Base-by-base conservation (phyloP, 1,140 invertebrate genomes). In the Pomphorhynchus laevis region DNA sequence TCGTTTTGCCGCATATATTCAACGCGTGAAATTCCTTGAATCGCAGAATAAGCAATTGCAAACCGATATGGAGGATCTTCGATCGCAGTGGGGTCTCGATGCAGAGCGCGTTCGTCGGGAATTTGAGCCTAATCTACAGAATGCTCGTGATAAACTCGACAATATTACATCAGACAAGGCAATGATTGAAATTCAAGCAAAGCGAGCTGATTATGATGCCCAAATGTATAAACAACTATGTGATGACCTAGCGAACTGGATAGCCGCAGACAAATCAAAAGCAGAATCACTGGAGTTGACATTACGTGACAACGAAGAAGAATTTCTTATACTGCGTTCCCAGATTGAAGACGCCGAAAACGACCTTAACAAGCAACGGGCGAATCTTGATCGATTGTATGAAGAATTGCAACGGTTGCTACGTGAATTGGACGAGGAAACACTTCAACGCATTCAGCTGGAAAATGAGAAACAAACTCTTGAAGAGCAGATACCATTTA, bases 391-490 rank as follows among this genome's bases (percentile, higher is more conserved):
- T 22, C 29, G 47, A 18, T 36, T 49, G 35, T 43, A 47, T 42
- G 48, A 47, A 44, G 41, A 36, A 17, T 20, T 44, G 14, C 16
- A 45, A 41, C 48, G 36, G 39, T 40, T 43, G 12, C 48, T 45
- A 6, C 45, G 56, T 55, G 56, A 58, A 41, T 46, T 58, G 42
- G 56, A 57, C 46, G 51, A 52, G 36, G 57, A 59, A 45, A 56
- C 56, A 2, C 44, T 58, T 24, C 48, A 43, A 33, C 50, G 53
- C 36, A 44, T 59, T 32, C 51, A 55, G n/a, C 50, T 53, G 17
- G 54, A 58, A 45, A 59, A 58, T 48, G 51, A 59, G 45, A 50
- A 55, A 21, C 62, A 64, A 50, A 61, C 62, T 3, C 49, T 58
- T 14, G 50, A 53, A 40, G 57, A 59, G 39, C 54, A 58, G 38